These are phyloP conservation scores for Synanthedon myopaeformis DNA, from an alignment of 2,888 invertebrate genomes.

Conservation along the genomic window DNA sequence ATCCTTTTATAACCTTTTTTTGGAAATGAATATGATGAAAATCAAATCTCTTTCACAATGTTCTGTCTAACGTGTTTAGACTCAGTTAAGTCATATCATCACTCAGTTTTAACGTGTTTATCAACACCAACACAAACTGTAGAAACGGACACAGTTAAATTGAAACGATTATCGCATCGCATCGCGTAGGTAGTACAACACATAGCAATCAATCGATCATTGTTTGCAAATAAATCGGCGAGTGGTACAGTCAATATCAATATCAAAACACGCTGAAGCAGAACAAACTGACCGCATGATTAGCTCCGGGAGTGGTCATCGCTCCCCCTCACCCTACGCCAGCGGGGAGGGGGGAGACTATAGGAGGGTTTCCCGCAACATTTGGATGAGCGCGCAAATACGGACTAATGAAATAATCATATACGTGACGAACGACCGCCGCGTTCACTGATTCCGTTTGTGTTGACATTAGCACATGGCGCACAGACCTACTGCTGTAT, in stretches of 20 bases:
- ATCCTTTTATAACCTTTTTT: too few relatives aligned
- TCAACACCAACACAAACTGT: neutral
- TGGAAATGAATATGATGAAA: too few relatives aligned
- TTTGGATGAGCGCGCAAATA: conserved; percentile 66
- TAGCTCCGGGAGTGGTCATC: conserved; percentile 66
- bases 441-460: conserved; percentile 44
- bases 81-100: conserved; percentile 5
- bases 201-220: conserved; percentile 68
- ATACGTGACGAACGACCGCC: conserved; percentile 59
- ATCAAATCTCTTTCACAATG: too few relatives aligned
- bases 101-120: too few relatives aligned
- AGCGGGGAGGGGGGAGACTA: conserved; percentile 9
- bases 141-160: neutral
- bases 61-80: too few relatives aligned
- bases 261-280: conserved; percentile 71
- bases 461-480: conserved; percentile 28
- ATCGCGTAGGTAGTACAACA: conserved; percentile 32
- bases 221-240: conserved; percentile 70
- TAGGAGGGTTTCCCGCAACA: conserved; percentile 30
- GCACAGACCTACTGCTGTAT: neutral
- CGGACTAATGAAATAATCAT: conserved; percentile 70
- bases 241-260: conserved; percentile 66
- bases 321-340: conserved; percentile 28
- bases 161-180: neutral
- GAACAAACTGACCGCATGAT: conserved; percentile 71